These are phyloP conservation scores for Haplochromis vanheusdeni DNA, from an alignment of 2,113 vertebrate species.

Conservation along the genomic window DNA sequence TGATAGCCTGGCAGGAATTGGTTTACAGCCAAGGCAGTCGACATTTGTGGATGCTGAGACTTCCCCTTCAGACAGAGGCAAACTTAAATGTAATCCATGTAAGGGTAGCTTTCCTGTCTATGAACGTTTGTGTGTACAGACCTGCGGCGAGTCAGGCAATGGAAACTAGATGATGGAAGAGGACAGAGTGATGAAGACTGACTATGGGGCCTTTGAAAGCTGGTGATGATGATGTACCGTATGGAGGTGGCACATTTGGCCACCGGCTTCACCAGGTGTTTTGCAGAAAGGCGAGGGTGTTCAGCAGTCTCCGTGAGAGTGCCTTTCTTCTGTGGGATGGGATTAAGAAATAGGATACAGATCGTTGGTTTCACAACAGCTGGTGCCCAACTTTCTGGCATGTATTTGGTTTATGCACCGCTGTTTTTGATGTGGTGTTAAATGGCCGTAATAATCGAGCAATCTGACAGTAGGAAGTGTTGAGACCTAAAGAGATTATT, in stretches of 20 bases:
- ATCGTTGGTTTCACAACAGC: slow-evolving; percentile 44
- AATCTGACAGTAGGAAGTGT: slow-evolving; percentile 61
- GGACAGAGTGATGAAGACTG: slow-evolving; percentile 44
- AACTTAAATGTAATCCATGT: slow-evolving; percentile 51
- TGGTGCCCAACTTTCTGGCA: slow-evolving; percentile 10
- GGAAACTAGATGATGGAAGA: slow-evolving; percentile 31
- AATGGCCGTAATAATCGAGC: slow-evolving; percentile 41
- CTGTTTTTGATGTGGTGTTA: slow-evolving; percentile 58
- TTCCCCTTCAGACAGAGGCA: slow-evolving; percentile 68
- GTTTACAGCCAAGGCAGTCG: slow-evolving; percentile 63
- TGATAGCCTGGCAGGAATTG: slow-evolving; percentile 63
- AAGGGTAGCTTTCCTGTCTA: slow-evolving; percentile 74
- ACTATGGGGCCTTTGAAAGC: slow-evolving; percentile 29
- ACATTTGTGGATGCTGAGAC: slow-evolving; percentile 56
- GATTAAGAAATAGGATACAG: slow-evolving; percentile 40
- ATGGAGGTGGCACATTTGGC: slow-evolving; percentile 18
- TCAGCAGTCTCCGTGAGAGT: neutral
- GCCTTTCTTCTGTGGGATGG: slow-evolving; percentile 24
- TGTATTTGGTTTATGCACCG: neutral
- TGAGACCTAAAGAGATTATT: slow-evolving; percentile 35
- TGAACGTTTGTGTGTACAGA: slow-evolving; percentile 32
- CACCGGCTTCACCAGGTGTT: slow-evolving; percentile 31
- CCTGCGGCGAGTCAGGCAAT: neutral
- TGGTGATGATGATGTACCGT: slow-evolving; percentile 40
- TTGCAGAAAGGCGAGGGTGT: neutral